phyloP scores from a whole-genome alignment of 2,888 invertebrate species.

The Anarsia innoxiella region DNA sequence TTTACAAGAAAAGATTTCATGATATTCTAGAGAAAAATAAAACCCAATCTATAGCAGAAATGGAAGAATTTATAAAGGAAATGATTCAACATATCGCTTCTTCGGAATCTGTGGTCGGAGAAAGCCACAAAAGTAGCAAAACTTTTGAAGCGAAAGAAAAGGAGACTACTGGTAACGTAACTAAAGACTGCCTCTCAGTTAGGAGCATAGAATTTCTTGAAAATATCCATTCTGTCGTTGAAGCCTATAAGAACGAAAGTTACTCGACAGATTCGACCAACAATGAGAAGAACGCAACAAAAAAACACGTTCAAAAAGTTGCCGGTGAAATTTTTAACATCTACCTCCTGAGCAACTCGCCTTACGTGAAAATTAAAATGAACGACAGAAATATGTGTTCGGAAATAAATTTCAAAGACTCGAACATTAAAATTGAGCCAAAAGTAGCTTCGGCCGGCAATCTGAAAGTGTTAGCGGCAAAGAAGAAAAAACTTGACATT shows the following conservation, averaged over 20 bases:
- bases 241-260: slow-evolving; percentile 48
- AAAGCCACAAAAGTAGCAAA: slow-evolving; percentile 15
- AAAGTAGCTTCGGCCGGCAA: slow-evolving; percentile 50
- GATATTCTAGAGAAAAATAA: slow-evolving; percentile 46
- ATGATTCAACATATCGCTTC: slow-evolving; percentile 55
- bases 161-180: background rate
- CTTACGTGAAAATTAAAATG: slow-evolving; percentile 42
- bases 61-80: slow-evolving; percentile 58
- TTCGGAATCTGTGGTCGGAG: slow-evolving; percentile 33
- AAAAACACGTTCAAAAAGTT: slow-evolving; percentile 15
- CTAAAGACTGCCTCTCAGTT: background rate
- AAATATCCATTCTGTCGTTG: slow-evolving; percentile 22
- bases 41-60: slow-evolving; percentile 39
- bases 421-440: slow-evolving; percentile 18
- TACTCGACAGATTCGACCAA: slow-evolving; percentile 41
- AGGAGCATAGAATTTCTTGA: background rate
- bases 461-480: slow-evolving; percentile 39
- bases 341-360: slow-evolving; percentile 32
- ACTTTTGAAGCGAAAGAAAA: slow-evolving; percentile 2
- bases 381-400: slow-evolving; percentile 43
- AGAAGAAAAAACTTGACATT: slow-evolving; percentile 31
- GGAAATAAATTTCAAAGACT: slow-evolving; percentile 48
- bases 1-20: slow-evolving; percentile 50
- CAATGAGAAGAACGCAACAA: slow-evolving; percentile 27
- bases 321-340: slow-evolving; percentile 43